Conservation (phyloP, 2,888 invertebrate species). For the Horisme vitalbata region DNA sequence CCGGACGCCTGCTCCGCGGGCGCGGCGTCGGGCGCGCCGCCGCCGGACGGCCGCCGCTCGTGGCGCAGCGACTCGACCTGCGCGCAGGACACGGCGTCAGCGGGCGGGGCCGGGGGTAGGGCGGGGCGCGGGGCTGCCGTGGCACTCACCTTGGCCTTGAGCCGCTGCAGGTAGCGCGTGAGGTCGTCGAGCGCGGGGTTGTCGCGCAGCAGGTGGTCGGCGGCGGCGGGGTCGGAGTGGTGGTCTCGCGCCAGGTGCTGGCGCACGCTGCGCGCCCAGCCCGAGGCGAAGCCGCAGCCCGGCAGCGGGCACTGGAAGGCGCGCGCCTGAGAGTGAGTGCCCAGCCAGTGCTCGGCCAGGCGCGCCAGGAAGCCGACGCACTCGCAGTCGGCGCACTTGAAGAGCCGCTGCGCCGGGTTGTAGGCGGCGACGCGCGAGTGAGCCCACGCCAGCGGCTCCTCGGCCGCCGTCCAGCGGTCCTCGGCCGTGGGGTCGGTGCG, state of each 20-base stretch:
- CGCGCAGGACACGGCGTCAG: constrained; percentile 53
- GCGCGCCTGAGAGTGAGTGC: constrained; percentile 85
- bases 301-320: constrained; percentile 86
- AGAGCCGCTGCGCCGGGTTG: constrained; percentile 88
- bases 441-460: constrained; percentile 88
- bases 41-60: constrained; percentile 46
- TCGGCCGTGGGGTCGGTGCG: constrained; percentile 75
- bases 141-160: constrained; percentile 85
- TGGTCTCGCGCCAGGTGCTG: constrained; percentile 89
- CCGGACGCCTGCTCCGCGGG: constrained; percentile 22
- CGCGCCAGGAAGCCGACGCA: constrained; percentile 89
- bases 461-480: constrained; percentile 87
- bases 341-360: constrained; percentile 90
- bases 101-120: background rate
- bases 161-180: constrained; percentile 86
- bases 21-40: constrained; percentile 22
- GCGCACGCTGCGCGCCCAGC: constrained; percentile 89
- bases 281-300: constrained; percentile 89
- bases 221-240: constrained; percentile 85
- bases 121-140: background rate
- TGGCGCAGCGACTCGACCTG: constrained; percentile 53
- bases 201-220: constrained; percentile 85
- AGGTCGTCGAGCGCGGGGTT: constrained; percentile 89
- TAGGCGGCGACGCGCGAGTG: constrained; percentile 91
- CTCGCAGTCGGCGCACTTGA: constrained; percentile 89